Conservation (phyloP, 2,113 vertebrate genomes). For the Neolamprologus cancellatus region DNA sequence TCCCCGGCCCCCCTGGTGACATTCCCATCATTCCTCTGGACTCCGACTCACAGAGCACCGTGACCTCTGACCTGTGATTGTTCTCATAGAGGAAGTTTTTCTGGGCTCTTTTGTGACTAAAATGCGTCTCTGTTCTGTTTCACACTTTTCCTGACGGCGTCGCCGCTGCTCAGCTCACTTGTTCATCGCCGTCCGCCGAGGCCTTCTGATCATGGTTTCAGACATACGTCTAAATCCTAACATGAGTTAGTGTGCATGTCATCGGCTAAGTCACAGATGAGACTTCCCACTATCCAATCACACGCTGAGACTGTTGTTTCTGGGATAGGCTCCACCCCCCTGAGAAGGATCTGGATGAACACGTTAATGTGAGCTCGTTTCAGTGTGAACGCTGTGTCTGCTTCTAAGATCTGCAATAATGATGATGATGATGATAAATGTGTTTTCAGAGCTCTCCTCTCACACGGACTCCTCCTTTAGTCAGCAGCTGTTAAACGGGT, state of each 20-base stretch:
- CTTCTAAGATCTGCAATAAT: not conserved
- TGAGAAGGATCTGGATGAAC: not conserved
- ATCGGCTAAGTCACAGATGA: not conserved
- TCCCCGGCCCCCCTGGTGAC: not conserved
- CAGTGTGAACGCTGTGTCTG: not conserved
- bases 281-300: not conserved
- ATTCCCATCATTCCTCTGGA: slow-evolving; percentile 24
- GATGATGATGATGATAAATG: not conserved
- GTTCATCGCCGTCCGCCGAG: not conserved
- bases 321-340: not conserved
- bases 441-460: not conserved
- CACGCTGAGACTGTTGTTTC: not conserved
- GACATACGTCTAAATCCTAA: not conserved
- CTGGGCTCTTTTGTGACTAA: not conserved
- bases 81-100: not conserved
- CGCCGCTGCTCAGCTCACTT: not conserved
- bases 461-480: not conserved
- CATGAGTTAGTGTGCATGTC: not conserved
- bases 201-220: not conserved
- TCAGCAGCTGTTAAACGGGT: not conserved
- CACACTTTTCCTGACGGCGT: not conserved
- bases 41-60: not conserved
- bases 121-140: not conserved
- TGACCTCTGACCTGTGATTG: not conserved
- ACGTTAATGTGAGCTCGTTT: not conserved